Percentiles rank a stretch among this genome's conserved stretches.
phyloP scores from a whole-genome alignment of 2,888 invertebrate genomes.

The Prenolepis imparis region DNA sequence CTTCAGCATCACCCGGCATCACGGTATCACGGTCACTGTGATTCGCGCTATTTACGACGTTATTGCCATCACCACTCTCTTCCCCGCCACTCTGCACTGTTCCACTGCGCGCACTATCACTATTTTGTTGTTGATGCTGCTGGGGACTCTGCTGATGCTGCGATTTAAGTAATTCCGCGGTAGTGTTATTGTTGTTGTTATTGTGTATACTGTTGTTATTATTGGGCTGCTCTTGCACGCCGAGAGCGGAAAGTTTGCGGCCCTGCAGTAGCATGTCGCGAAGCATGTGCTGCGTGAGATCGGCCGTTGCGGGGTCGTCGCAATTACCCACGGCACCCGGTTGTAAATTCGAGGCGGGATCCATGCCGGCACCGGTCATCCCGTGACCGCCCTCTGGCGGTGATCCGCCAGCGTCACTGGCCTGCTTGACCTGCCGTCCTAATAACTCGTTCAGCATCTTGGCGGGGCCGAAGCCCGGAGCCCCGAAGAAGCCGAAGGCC shows the following conservation, averaged over 20 bases:
- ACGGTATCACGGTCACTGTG: constrained; percentile 84
- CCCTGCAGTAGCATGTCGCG: constrained; percentile 94
- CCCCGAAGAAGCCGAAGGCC: constrained; percentile 93
- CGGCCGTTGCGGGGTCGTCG: constrained; percentile 87
- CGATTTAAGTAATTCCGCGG: constrained; percentile 86
- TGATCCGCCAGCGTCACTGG: constrained; percentile 88
- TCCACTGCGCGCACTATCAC: constrained; percentile 85
- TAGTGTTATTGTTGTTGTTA: constrained; percentile 87
- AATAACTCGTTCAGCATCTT: constrained; percentile 97
- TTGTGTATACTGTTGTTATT: constrained; percentile 86
- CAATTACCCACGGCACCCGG: constrained; percentile 88
- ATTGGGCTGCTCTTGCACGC: constrained; percentile 90
- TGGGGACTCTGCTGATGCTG: constrained; percentile 87
- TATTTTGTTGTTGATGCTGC: constrained; percentile 78
- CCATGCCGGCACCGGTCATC: constrained; percentile 86
- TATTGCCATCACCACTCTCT: constrained; percentile 84
- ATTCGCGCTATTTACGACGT: constrained; percentile 80
- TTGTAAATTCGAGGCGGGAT: constrained; percentile 84
- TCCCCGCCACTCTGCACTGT: constrained; percentile 86
- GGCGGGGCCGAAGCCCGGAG: constrained; percentile 94
- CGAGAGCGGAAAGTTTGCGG: constrained; percentile 93
- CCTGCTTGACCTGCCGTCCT: constrained; percentile 93
- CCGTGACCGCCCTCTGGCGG: constrained; percentile 87
- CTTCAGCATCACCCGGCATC: constrained; percentile 85
- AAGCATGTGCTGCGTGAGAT: constrained; percentile 94